Evolutionary conservation across 2,888 invertebrate genomes (phyloP), one percentile per base, ranked within the genome.

Genomic region (Drosophila ezoana): DNA sequence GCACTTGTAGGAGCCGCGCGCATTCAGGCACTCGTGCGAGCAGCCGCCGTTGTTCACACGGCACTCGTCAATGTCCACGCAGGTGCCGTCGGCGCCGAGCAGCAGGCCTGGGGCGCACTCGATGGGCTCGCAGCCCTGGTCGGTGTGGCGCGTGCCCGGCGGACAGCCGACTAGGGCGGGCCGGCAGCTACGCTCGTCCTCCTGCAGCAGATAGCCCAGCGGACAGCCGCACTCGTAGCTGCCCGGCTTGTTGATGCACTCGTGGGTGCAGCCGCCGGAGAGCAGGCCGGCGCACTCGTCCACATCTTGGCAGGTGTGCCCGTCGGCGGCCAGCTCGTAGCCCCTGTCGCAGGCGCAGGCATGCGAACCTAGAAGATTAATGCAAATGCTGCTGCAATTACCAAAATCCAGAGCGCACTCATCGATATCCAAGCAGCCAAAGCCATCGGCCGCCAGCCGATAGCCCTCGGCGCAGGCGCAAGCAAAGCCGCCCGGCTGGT

Each of bases 151-250:
- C 0, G 59, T 92, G 56, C 93, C 93, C 3, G 90, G 76, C 0
- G 87, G 79, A 6, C 78, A 79, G n/a, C 90, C 90, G 8, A 90
- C 89, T 49, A 88, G 59, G 1, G 79, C 75, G 11, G 88, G 83
- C 2, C 80, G 78, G 40, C 92, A 92, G 6, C 81, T 90, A 38
- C 82, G 81, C 40, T 81, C 83, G 47, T 89, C 85, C 4, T 78
- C 70, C 16, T 90, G 90, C 87, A 93, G 85, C 32, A 90, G 83
- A 49, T 93, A 94, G 0, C 93, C 93, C n/a, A 89, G 53, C 0
- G 93, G 93, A 79, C 95, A 95, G 10, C 90, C 90, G 80, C 95
- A 95, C 51, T 92, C 92, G 77, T 93, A 94, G 28, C 93, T 92
- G 1, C 95, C 95, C 0, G 93, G 88, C 8, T 91, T 91, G 86